phyloP scores from a whole-genome alignment of 2,888 invertebrate genomes.

The Hyalella azteca region DNA sequence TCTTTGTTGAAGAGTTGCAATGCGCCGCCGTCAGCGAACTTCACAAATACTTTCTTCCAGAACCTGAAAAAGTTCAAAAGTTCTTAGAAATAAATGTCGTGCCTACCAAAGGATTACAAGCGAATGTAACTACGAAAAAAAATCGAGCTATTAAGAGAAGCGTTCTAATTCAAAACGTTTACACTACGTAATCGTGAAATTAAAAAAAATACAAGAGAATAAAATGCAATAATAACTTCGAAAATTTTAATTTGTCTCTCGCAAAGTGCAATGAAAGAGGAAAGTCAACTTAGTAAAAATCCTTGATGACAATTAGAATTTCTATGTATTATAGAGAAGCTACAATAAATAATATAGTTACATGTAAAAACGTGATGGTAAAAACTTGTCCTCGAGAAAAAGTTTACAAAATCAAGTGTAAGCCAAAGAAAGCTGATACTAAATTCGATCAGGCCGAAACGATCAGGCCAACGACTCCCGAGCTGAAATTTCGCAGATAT shows the following conservation, averaged over 20 bases:
- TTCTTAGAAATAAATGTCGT: neutral
- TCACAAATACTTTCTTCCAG: slow-evolving; percentile 96
- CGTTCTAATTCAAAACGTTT: neutral
- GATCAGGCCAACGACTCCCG: too few relatives aligned
- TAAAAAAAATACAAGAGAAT: neutral
- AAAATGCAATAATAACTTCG: neutral
- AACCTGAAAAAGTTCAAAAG: slow-evolving; percentile 67
- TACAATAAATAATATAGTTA: too few relatives aligned
- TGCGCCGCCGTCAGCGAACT: slow-evolving; percentile 80
- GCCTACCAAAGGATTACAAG: neutral
- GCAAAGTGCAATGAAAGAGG: too few relatives aligned
- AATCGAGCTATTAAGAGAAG: neutral
- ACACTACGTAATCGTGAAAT: neutral
- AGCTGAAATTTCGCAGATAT: too few relatives aligned
- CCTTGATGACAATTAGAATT: too few relatives aligned
- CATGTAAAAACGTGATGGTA: too few relatives aligned
- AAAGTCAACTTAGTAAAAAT: too few relatives aligned
- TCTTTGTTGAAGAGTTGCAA: slow-evolving; percentile 84
- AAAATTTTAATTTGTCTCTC: neutral
- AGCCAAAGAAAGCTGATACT: too few relatives aligned
- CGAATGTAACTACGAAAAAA: neutral
- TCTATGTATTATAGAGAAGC: too few relatives aligned
- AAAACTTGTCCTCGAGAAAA: too few relatives aligned
- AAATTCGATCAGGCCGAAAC: too few relatives aligned
- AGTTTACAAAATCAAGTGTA: too few relatives aligned